Evolutionary conservation across 2,113 vertebrate species (phyloP), one percentile per base, ranked within the genome.

Genomic region (Colaptes auratus): DNA sequence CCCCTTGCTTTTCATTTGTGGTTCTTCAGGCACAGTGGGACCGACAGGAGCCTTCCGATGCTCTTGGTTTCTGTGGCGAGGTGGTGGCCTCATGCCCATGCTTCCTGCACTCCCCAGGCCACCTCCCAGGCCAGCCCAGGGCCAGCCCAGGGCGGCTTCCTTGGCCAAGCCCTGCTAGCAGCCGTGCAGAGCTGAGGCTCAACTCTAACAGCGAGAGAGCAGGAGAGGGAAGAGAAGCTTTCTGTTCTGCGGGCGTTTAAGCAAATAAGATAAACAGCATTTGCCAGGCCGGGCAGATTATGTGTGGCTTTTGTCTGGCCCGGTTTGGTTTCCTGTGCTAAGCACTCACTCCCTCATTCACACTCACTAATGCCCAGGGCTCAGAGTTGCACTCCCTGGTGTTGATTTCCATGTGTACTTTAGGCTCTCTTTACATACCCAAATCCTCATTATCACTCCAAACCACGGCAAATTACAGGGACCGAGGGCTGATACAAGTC

Each of bases 401-500:
- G 81, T 82, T 79, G 55, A 76, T 92, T 85, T 93, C 89, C 91
- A 15, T 76, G 91, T 89, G 87, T 88, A 76, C 84, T 91, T 92
- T 36, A 74, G 64, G 64, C 71, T 85, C 94, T 93, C 91, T 95
- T 94, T 93, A 94, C 94, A 91, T 71, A 70, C 64, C 48, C 87
- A 96, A 93, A 95, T 93, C 84, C 92, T 91, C 78, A 80, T 96
- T 93, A 96, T 89, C 82, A 74, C 78, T 63, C 65, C 60, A 89
- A 92, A 87, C 87, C 86, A 66, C 3, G 5, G 56, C 66, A 90
- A 89, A 91, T 92, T 60, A 92, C 75, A 75, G 66, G 80, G 89
- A 82, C 24, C 66, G 69, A 12, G 75, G 55, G 75, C 84, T 82
- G 89, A 91, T 75, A 85, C 64, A 93, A 85, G 64, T 82, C 65